Evolutionary conservation across 2,888 invertebrate genomes (phyloP).

Genomic region (Xanthostigma xanthostigma): DNA sequence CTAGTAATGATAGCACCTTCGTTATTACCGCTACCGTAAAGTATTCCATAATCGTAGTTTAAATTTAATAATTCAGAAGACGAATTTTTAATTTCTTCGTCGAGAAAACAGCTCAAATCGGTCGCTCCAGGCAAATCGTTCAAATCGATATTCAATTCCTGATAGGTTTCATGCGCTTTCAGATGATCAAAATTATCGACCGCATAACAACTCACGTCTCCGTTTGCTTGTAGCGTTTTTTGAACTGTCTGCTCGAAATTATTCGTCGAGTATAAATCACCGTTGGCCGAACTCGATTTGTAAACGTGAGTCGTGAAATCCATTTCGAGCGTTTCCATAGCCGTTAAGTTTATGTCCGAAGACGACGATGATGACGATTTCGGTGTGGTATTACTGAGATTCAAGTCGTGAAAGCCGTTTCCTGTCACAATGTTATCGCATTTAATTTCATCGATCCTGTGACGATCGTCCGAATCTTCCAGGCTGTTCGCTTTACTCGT

Average conservation of each 20-base stretch:
- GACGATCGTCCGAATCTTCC: neutral
- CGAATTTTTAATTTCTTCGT: conserved; percentile 33
- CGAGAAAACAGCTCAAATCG: conserved; percentile 34
- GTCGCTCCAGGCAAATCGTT: conserved; percentile 27
- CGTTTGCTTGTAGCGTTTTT: too few relatives aligned
- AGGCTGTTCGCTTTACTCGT: neutral
- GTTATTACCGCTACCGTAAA: conserved; percentile 12
- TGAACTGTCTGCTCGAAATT: too few relatives aligned
- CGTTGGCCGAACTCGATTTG: too few relatives aligned
- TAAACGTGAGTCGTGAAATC: neutral
- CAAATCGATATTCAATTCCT: conserved; percentile 26
- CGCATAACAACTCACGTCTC: neutral
- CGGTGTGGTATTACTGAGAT: neutral
- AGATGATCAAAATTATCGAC: conserved; percentile 22
- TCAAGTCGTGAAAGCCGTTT: neutral
- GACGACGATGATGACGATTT: neutral
- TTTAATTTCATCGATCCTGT: neutral
- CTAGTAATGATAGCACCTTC: conserved; percentile 15
- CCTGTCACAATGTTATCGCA: neutral
- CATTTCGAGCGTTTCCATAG: conserved; percentile 4
- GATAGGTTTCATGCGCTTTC: conserved; percentile 22
- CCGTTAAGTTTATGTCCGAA: neutral
- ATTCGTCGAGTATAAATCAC: too few relatives aligned
- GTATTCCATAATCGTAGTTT: conserved; percentile 20
- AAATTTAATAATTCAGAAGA: conserved; percentile 22